Conservation (phyloP, 64 coral and sea anemone species). For the Montipora efflorescens region DNA sequence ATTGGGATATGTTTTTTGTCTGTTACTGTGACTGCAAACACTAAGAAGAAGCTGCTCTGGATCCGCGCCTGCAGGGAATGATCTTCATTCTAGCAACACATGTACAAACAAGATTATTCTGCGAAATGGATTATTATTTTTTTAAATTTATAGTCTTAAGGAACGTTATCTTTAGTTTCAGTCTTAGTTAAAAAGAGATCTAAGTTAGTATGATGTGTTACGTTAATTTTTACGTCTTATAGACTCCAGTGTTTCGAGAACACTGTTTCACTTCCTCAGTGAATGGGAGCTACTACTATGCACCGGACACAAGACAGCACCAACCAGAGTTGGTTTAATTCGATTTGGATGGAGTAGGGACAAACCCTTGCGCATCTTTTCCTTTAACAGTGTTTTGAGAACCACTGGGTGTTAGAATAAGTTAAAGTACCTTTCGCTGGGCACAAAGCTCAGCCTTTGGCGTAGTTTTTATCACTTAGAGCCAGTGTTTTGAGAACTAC, state of each 20-base stretch:
- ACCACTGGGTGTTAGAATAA: constrained; percentile 16
- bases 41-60: not conserved
- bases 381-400: constrained; percentile 36
- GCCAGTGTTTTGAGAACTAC: constrained; percentile 62
- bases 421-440: not conserved
- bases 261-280: not conserved
- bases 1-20: not conserved
- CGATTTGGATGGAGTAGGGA: no score
- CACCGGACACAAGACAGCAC: not conserved
- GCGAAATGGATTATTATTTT: not conserved
- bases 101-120: not conserved
- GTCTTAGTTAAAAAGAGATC: not conserved
- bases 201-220: not conserved
- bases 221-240: not conserved
- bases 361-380: no score
- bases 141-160: not conserved
- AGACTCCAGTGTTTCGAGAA: constrained; percentile 55
- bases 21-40: not conserved
- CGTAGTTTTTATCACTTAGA: not conserved
- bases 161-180: not conserved
- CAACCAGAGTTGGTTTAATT: no score
- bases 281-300: not conserved
- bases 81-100: no score
- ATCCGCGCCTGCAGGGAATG: not conserved
- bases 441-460: constrained; percentile 21